Evolutionary conservation across 2,113 vertebrate species (phyloP).

Genomic region (Condylura cristata): DNA sequence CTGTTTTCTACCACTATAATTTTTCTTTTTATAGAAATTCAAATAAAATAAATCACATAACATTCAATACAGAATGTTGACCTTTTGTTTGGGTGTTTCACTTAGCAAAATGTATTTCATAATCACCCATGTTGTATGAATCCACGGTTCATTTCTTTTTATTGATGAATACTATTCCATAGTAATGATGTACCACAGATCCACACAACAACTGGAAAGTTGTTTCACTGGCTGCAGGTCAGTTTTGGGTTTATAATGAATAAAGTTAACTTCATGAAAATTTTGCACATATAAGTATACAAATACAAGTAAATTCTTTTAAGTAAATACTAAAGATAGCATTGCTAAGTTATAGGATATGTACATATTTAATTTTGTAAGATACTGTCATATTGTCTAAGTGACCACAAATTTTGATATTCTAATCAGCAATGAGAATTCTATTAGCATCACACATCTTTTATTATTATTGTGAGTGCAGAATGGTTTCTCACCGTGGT

Average conservation of each 20-base stretch:
- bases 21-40: background rate
- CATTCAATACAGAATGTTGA: background rate
- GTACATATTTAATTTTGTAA: background rate
- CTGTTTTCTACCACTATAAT: background rate
- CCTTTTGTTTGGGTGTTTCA: background rate
- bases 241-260: background rate
- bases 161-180: background rate
- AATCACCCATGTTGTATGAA: background rate
- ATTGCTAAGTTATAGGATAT: background rate
- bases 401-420: background rate
- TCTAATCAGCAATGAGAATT: conserved; percentile 6
- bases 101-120: background rate
- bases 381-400: background rate
- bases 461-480: background rate
- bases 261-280: background rate
- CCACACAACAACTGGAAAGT: background rate
- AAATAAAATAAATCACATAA: background rate
- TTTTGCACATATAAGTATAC: background rate
- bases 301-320: background rate
- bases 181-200: background rate
- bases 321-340: background rate
- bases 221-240: background rate
- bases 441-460: background rate
- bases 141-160: background rate
- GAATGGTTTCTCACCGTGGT: background rate